Evolutionary conservation across 2,113 vertebrate genomes (phyloP), one percentile per base, ranked within the genome.

Genomic region (Turnix velox): DNA sequence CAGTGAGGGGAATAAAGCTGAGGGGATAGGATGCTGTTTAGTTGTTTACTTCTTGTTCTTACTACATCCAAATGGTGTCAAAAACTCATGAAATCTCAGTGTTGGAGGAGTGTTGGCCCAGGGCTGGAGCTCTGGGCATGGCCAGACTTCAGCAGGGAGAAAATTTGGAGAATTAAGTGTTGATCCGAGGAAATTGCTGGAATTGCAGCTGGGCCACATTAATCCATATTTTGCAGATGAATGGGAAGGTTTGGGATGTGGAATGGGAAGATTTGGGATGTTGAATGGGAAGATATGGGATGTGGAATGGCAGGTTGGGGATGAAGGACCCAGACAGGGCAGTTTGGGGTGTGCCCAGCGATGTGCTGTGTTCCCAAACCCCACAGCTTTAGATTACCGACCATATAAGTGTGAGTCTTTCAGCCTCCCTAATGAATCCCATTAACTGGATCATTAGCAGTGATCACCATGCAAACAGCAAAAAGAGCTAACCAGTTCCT

Each of bases 191-290:
- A 18, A 57, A 23, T 6, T 40, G 51, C 61, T 62, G n/a, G n/a
- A n/a, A n/a, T n/a, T n/a, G 92, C 84, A 84, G 57, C 61, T 89
- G 74, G 81, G 59, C 39, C 55, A 31, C 40, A 23, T 59, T 54
- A 35, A 74, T 18, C 62, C 72, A 2, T 10, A n/a, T 80, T 67
- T 28, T 65, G 59, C 59, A 57, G n/a, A 40, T 43, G 0, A 59
- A 19, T 5, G 30, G 61, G 45, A 28, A 0, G 0, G 24, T 9
- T n/a, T n/a, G n/a, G n/a, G n/a, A n/a, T n/a, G n/a, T n/a, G n/a
- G n/a, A n/a, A n/a, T n/a, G n/a, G n/a, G n/a, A n/a, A n/a, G n/a
- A n/a, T n/a, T n/a, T n/a, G n/a, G n/a, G n/a, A n/a, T n/a, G n/a
- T n/a, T n/a, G n/a, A n/a, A n/a, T n/a, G n/a, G n/a, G n/a, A n/a